These are phyloP conservation scores for Tetragonula clypearis DNA, from an alignment of 1,140 invertebrate species.

Conservation along the genomic window DNA sequence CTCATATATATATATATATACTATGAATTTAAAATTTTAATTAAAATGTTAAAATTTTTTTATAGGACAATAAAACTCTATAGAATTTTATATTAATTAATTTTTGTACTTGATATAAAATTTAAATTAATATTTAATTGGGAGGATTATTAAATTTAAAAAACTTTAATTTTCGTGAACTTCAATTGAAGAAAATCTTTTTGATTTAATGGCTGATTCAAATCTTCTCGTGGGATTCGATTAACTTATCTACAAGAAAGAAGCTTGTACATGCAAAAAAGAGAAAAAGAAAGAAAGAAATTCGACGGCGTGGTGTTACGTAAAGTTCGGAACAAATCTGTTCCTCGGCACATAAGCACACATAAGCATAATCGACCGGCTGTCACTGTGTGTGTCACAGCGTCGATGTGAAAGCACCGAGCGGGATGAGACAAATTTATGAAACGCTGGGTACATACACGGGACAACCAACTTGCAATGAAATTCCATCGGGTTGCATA, in stretches of 20 bases:
- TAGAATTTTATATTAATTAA: too few species aligned
- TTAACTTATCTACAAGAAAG: neutral
- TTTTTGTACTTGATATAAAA: too few species aligned
- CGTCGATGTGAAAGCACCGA: conserved; percentile 36
- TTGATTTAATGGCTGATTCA: neutral
- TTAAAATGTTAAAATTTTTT: too few species aligned
- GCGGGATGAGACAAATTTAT: conserved; percentile 49
- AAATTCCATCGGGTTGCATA: conserved; percentile 45
- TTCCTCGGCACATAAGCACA: neutral
- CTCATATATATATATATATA: too few species aligned
- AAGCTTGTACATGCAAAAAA: neutral
- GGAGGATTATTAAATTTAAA: too few species aligned
- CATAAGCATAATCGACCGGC: too few species aligned
- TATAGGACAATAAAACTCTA: too few species aligned
- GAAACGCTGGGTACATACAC: conserved; percentile 26
- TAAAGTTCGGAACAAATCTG: conserved; percentile 6
- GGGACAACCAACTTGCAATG: conserved; percentile 24
- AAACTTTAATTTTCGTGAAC: too few species aligned
- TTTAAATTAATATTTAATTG: too few species aligned
- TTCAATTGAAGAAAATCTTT: too few species aligned
- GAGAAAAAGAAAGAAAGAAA: neutral
- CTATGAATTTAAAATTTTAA: too few species aligned
- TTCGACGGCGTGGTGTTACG: conserved; percentile 6
- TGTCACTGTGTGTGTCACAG: neutral
- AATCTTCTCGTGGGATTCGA: too few species aligned